phyloP scores from a whole-genome alignment of 1,140 invertebrate species.

The Heliconius congener region DNA sequence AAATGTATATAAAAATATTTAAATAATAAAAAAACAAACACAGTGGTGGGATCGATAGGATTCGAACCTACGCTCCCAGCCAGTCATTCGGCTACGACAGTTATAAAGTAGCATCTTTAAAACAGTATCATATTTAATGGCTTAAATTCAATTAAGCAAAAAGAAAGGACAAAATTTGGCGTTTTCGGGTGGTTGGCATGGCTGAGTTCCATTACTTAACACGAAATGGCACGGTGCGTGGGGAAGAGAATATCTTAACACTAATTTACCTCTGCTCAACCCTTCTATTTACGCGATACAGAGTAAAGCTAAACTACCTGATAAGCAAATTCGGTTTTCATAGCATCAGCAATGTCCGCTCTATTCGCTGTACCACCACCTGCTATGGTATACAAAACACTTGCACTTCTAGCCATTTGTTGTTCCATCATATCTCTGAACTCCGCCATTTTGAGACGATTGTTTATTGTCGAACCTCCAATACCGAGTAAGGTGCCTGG shows the following conservation, averaged over 20 bases:
- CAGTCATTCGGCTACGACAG: background rate
- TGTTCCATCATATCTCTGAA: slow-evolving; percentile 83
- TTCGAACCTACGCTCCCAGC: background rate
- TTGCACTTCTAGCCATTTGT: slow-evolving; percentile 72
- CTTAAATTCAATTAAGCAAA: too few species aligned
- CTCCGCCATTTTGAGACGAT: slow-evolving; percentile 85
- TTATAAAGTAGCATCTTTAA: background rate
- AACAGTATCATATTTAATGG: background rate
- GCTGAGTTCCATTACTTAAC: too few species aligned
- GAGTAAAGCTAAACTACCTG: slow-evolving; percentile 49
- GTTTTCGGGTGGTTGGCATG: too few species aligned
- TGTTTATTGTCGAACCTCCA: slow-evolving; percentile 85
- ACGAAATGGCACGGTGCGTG: too few species aligned
- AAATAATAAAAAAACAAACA: background rate
- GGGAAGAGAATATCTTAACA: too few species aligned
- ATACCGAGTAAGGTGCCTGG: slow-evolving; percentile 86
- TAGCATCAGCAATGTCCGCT: slow-evolving; percentile 67
- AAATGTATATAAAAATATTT: too few species aligned
- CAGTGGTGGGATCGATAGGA: background rate
- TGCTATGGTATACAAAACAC: slow-evolving; percentile 67
- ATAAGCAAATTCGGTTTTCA: slow-evolving; percentile 72
- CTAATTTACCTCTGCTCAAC: background rate
- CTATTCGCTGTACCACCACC: slow-evolving; percentile 57
- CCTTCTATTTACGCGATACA: background rate
- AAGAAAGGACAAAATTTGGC: too few species aligned